Base-by-base conservation (phyloP, 2,888 invertebrate genomes). In the Zelleria hepariella region DNA sequence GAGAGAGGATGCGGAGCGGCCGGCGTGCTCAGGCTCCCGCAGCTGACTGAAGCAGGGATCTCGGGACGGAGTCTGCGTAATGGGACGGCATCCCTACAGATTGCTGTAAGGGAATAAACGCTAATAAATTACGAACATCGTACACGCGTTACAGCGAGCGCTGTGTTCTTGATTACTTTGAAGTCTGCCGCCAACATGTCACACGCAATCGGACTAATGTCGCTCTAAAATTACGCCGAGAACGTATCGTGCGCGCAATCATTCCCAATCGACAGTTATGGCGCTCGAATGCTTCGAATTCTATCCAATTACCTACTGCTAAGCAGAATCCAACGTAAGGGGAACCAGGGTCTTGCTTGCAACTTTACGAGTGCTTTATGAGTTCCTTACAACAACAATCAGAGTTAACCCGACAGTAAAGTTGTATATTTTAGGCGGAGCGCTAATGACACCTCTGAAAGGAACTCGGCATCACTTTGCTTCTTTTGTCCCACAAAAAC, bases 61-160 rank as follows among this genome's bases (percentile, higher is more conserved):
- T 82, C 78, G 63, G 57, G 48, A 71, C 82, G 86, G 88, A 87
- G 88, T 87, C 88, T 88, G 88, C 88, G 88, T 88, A 87, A 82
- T 86, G 76, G 86, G 74, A 80, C 82, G 76, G 75, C 77, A 85
- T 86, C 85, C 82, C 84, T 82, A 84, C 86, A 86, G 85, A 85
- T 85, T 86, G 82, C 80, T 86, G 78, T 86, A 84, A 82, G 82
- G 80, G 87, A 85, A 87, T 88, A 86, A 87, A 82, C 77, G 82
- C 81, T 87, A 85, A 86, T 87, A 87, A 87, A 87, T 87, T 87
- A 87, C 82, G 78, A 78, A 83, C 83, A 80, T 78, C 76, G 82
- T 82, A 82, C 82, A 81, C 78, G 83, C 80, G 82, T 81, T 76
- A 80, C 76, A 58, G 78, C 79, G 77, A 79, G 79, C 73, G 75